Conservation (phyloP, 92 coral and sea anemone species). For the Epizoanthus ramosus region DNA sequence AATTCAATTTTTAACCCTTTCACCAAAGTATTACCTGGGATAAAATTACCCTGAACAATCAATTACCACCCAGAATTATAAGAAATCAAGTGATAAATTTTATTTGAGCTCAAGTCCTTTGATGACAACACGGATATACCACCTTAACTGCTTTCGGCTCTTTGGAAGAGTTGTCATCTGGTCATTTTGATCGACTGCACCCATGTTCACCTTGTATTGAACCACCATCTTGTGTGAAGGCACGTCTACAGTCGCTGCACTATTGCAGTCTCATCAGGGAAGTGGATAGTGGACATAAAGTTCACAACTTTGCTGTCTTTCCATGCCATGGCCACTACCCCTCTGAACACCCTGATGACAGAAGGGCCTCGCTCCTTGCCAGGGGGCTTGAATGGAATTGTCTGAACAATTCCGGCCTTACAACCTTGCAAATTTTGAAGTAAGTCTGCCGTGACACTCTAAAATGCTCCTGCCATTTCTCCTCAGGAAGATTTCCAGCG, state of each 20-base stretch:
- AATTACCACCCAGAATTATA: too few relatives aligned
- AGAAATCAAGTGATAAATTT: too few relatives aligned
- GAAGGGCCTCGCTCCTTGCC: too few relatives aligned
- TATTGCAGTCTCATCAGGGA: conserved; percentile 47
- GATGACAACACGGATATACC: conserved; percentile 49
- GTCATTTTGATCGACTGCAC: conserved; percentile 60
- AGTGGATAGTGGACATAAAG: conserved; percentile 41
- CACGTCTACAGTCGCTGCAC: conserved; percentile 27
- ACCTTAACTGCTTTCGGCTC: conserved; percentile 39
- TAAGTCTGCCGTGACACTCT: too few relatives aligned
- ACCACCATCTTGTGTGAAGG: conserved; percentile 31
- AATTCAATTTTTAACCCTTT: too few relatives aligned
- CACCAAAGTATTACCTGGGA: too few relatives aligned
- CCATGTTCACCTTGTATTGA: conserved; percentile 54
- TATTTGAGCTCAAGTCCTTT: neutral
- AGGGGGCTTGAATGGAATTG: too few relatives aligned
- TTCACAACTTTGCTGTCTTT: conserved; percentile 50
- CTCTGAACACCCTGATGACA: conserved; percentile 24
- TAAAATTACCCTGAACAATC: too few relatives aligned
- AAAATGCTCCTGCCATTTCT: too few relatives aligned
- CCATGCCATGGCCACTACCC: conserved; percentile 52
- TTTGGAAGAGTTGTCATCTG: conserved; percentile 28
- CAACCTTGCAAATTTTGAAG: too few relatives aligned
- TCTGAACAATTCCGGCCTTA: too few relatives aligned
- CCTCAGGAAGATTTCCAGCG: too few relatives aligned